Evolutionary conservation across 2,797 vertebrate species (phyloP), one percentile per base, ranked within the genome.

Genomic region (Lacerta viridis): DNA sequence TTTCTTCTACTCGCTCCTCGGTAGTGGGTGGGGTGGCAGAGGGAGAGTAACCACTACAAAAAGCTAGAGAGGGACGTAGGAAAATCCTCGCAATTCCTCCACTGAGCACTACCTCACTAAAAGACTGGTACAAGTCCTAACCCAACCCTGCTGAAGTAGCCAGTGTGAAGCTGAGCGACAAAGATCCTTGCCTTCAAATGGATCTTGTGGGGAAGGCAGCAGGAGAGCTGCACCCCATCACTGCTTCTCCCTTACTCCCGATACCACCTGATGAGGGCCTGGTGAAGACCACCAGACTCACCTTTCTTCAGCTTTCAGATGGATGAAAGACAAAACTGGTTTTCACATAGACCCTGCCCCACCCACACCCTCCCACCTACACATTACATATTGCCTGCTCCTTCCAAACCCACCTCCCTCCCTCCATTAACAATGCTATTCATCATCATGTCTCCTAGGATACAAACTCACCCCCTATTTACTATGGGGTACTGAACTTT

Each of bases 401-500:
- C 71, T 94, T 95, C 91, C 81, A 84, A 86, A 85, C 91, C 90
- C 83, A 64, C 87, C 72, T 4, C 10, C 78, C 93, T 92, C 92
- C 88, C 90, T 91, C 85, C 23, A 3, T 61, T 89, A 94, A 92
- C 94, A 95, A 93, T 0, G 4, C 18, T 81, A 69, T 86, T 91
- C 1, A 1, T 83, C 90, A 84, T 90, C 89, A 87, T 8, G 79
- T 90, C 84, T 83, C 93, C 83, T 92, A 92, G 90, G 91, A 93
- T 71, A 74, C 72, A 77, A 84, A 46, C 72, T 87, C 0, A 0
- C 92, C 91, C 88, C 90, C 86, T 92, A 84, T 91, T 82, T 87
- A 92, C 93, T 93, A 17, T 29, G 89, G 93, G 88, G 92, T 74
- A 92, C 76, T 93, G 93, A 91, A 92, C 95, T 93, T 95, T 95